These are phyloP conservation scores for Intellagama lesueurii DNA, from an alignment of 2,797 vertebrate species.

Conservation along the genomic window DNA sequence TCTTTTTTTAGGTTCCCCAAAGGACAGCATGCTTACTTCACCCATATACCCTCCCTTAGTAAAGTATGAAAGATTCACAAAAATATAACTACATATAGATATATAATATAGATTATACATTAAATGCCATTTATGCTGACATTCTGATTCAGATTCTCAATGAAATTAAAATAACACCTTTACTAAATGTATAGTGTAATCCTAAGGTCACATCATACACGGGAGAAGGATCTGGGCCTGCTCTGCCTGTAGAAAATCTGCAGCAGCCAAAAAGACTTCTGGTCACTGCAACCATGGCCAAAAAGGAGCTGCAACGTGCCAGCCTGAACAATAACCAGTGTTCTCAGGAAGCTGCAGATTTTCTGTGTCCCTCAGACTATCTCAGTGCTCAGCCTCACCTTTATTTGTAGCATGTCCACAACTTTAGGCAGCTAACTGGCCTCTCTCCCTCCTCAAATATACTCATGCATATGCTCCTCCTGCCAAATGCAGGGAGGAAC, in stretches of 20 bases:
- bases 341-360: not conserved
- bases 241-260: not conserved
- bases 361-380: not conserved
- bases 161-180: not conserved
- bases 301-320: not conserved
- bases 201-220: not conserved
- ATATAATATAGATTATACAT: not conserved
- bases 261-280: no score
- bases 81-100: not conserved
- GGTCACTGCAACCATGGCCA: not conserved
- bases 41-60: not conserved
- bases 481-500: not conserved
- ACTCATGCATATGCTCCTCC: not conserved
- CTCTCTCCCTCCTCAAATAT: no score
- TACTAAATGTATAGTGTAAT: not conserved
- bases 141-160: not conserved
- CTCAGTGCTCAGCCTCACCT: no score
- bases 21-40: slow-evolving; percentile 6
- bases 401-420: not conserved
- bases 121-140: not conserved
- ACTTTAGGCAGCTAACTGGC: not conserved
- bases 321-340: not conserved
- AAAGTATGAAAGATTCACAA: not conserved
- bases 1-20: slow-evolving; percentile 2
- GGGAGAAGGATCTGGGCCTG: not conserved